Evolutionary conservation across 2,888 invertebrate genomes (phyloP).

Genomic region (Hirtodrosophila trivittata): DNA sequence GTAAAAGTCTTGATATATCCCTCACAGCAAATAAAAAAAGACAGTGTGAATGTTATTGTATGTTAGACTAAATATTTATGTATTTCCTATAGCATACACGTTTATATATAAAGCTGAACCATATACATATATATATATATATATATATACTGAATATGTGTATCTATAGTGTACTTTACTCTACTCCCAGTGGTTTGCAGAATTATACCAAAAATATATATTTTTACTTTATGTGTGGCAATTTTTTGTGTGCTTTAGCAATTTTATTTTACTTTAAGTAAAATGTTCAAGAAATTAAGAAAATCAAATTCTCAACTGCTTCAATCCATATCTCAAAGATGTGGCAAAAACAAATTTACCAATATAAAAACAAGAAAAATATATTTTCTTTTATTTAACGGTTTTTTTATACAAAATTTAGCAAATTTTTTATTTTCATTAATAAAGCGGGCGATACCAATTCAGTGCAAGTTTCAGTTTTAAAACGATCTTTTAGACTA

Average conservation of each 20-base stretch:
- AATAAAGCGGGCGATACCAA: conserved; percentile 53
- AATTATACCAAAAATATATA: conserved; percentile 80
- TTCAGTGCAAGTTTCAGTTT: conserved; percentile 72
- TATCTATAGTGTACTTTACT: conserved; percentile 61
- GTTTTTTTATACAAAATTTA: conserved; percentile 65
- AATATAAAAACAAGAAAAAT: conserved; percentile 1
- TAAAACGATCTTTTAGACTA: conserved; percentile 66
- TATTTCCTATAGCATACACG: conserved; percentile 50
- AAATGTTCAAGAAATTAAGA: conserved; percentile 50
- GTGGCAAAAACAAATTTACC: conserved; percentile 12
- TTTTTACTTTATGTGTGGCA: conserved; percentile 80
- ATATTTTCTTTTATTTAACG: conserved; percentile 9
- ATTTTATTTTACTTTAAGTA: conserved; percentile 76
- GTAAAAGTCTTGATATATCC: conserved; percentile 40
- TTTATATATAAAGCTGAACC: conserved; percentile 36
- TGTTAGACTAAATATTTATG: conserved; percentile 70
- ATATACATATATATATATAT: conserved; percentile 35
- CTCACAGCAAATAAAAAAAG: conserved; percentile 36
- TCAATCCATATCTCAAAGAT: conserved; percentile 62
- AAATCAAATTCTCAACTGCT: conserved; percentile 44
- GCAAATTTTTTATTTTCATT: conserved; percentile 68
- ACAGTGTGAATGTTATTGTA: conserved; percentile 64
- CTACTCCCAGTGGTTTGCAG: conserved; percentile 74
- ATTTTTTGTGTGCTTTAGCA: conserved; percentile 76
- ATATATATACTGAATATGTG: conserved; percentile 42